Percentiles rank a stretch among this genome's conserved stretches.
These are phyloP conservation scores for Sphecodes monilicornis DNA, from an alignment of 2,888 invertebrate species.

Conservation along the genomic window DNA sequence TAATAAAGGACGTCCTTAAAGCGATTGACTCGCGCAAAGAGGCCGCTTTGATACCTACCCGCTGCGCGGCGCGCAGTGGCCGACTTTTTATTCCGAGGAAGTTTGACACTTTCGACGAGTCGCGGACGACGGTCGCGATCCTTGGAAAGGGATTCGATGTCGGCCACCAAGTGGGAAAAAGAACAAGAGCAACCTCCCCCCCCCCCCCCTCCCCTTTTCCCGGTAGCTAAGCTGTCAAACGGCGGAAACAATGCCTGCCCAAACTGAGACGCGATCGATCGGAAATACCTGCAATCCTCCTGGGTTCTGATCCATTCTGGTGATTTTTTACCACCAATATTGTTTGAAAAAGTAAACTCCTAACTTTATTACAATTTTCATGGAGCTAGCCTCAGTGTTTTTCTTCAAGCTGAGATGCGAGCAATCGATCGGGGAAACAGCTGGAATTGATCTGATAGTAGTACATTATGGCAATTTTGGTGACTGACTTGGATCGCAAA, in stretches of 20 bases:
- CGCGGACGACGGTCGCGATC: neutral
- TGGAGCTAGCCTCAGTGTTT: neutral
- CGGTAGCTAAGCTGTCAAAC: constrained; percentile 42
- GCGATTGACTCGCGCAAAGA: constrained; percentile 44
- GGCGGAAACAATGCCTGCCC: constrained; percentile 41
- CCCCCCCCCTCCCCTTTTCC: neutral
- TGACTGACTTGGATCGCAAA: no score
- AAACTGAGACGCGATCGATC: neutral
- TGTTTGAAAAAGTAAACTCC: neutral
- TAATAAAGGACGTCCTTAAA: constrained; percentile 51
- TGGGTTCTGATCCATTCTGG: neutral
- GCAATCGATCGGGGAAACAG: no score
- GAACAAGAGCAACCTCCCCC: neutral
- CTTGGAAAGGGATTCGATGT: constrained; percentile 61
- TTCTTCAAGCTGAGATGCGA: no score
- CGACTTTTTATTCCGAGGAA: constrained; percentile 50
- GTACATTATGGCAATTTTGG: no score
- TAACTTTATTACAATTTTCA: neutral
- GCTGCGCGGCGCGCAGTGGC: neutral
- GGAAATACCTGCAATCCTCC: neutral
- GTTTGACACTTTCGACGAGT: constrained; percentile 52
- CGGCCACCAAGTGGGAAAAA: constrained; percentile 24
- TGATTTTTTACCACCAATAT: neutral
- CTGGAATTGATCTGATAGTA: no score
- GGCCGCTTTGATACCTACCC: constrained; percentile 46